Base-by-base conservation (phyloP, 2,113 vertebrate species). In the Hiodon alosoides region DNA sequence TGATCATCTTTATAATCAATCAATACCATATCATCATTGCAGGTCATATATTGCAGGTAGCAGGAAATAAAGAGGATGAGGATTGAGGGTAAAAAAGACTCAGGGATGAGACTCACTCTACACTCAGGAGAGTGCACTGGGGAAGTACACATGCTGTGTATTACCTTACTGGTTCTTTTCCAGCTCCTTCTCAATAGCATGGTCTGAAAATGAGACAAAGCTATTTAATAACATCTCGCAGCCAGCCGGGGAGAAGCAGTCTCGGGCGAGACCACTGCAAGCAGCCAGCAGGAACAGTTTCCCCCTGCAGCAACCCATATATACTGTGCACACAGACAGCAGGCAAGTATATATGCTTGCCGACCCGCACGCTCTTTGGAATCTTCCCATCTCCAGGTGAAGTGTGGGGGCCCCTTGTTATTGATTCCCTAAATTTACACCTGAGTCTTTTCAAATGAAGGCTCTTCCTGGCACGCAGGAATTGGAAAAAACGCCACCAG, bases 121-220 rank as follows among this genome's bases (percentile, higher is more conserved):
- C 67, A 74, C 73, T n/a, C 71, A 83, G 82, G 78, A 79, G 3
- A 83, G 78, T 80, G 80, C 79, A 81, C 73, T 82, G 72, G n/a
- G 51, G 46, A 13, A 82, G 81, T 31, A 31, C 80, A 87, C 93
- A 95, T 93, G 94, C 87, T 91, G 90, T 86, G 90, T 87, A 92
- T 98, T 99, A 99, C 97, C 96, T 99, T 99, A 96, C 95, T 96
- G 91, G 96, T 94, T 95, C 95, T 92, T 94, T 98, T 98, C 95
- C 96, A 98, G 94, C 93, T 97, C 94, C 95, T 97, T 95, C 94
- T 96, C 95, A 95, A 96, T 93, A 94, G 93, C 93, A 96, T 94
- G 87, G 92, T 97, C 97, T 99, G 96, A 88, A 94, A 96, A 98
- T 89, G 89, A 97, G 95, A 97, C 92, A 98, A 89, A 98, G 93